A percentile compares a stretch with the other conserved stretches of the same genome.
Conservation (phyloP, 1,140 invertebrate genomes). For the Formica exsecta region DNA sequence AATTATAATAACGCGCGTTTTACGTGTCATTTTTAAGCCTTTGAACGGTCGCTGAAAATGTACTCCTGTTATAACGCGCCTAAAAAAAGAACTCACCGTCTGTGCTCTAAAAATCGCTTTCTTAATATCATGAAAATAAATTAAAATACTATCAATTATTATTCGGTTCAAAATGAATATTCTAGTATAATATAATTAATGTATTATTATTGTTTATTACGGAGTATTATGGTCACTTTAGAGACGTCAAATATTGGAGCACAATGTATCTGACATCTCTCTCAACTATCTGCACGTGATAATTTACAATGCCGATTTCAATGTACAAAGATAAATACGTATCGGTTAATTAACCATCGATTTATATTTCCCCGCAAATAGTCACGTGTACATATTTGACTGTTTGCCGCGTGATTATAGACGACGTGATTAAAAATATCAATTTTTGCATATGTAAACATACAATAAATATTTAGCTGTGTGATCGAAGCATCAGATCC, state of each 20-base stretch:
- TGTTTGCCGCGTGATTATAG: constrained; percentile 33
- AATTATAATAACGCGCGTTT: constrained; percentile 52
- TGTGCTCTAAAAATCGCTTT: background rate
- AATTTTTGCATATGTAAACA: background rate
- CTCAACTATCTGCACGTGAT: background rate
- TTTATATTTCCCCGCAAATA: constrained; percentile 66
- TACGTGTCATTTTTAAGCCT: constrained; percentile 6
- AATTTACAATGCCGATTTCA: constrained; percentile 40
- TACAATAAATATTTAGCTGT: constrained; percentile 29
- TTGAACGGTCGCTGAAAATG: background rate
- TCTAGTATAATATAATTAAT: background rate
- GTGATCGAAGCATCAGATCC: background rate
- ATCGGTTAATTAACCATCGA: constrained; percentile 59
- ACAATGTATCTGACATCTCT: background rate
- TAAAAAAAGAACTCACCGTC: background rate
- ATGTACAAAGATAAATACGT: constrained; percentile 62
- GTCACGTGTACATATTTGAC: constrained; percentile 36
- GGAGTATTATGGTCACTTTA: background rate
- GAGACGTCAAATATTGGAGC: background rate
- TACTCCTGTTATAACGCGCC: background rate
- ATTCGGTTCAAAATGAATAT: background rate
- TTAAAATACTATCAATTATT: background rate
- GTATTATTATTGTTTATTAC: constrained; percentile 21
- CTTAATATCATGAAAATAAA: background rate
- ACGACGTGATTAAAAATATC: constrained; percentile 13